Evolutionary conservation across 1,140 invertebrate species (phyloP).

Genomic region (Cryptotermes secundus): DNA sequence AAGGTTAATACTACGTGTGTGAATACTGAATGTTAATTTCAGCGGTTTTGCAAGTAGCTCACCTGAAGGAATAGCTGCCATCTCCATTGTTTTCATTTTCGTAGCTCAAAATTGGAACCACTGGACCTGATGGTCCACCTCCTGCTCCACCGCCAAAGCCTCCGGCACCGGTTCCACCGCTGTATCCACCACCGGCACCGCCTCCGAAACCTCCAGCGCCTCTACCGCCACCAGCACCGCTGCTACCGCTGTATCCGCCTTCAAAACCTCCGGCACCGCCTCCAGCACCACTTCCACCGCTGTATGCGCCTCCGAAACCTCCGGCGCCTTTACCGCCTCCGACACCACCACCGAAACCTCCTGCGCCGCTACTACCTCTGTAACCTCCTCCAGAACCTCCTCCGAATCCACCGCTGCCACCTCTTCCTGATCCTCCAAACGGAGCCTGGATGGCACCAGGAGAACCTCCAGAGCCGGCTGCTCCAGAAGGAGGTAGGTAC

Average conservation of each 20-base stretch:
- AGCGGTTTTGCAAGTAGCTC: background rate
- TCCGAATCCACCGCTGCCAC: background rate
- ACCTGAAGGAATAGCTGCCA: conserved; percentile 45
- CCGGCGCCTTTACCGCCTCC: conserved; percentile 36
- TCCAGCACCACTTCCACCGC: conserved; percentile 39
- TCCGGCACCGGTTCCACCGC: conserved; percentile 33
- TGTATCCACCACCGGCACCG: conserved; percentile 38
- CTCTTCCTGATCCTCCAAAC: background rate
- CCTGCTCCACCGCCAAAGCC: background rate
- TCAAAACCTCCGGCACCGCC: conserved; percentile 41
- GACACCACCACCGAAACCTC: conserved; percentile 34
- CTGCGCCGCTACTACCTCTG: conserved; percentile 34
- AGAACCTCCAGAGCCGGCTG: conserved; percentile 40
- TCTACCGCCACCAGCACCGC: conserved; percentile 40
- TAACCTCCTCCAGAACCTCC: conserved; percentile 37
- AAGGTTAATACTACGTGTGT: too few species aligned
- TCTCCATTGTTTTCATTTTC: conserved; percentile 60
- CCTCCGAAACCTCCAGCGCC: conserved; percentile 44
- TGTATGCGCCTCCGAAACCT: conserved; percentile 33
- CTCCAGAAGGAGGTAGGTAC: conserved; percentile 60
- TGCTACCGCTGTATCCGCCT: conserved; percentile 40
- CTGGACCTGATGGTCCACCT: conserved; percentile 23
- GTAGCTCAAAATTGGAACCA: conserved; percentile 57
- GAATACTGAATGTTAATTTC: too few species aligned
- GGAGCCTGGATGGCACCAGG: conserved; percentile 3